phyloP scores from a whole-genome alignment of 2,888 invertebrate genomes.

The Phyto melanocephala region DNA sequence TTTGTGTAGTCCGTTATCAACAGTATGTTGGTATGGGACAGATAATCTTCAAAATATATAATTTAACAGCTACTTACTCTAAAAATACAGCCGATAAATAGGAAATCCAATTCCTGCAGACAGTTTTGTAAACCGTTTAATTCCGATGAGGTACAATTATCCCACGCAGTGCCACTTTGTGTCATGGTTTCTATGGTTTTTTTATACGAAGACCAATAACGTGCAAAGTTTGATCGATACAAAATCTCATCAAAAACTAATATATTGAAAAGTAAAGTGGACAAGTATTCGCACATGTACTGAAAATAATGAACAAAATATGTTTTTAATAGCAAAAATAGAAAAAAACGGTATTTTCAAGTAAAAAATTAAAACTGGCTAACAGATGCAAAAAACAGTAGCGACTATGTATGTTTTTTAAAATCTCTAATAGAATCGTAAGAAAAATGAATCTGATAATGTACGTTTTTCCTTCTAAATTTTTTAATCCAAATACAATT shows the following conservation, averaged over 20 bases:
- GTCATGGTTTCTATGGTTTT: conserved; percentile 85
- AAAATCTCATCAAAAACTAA: conserved; percentile 81
- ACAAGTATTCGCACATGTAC: conserved; percentile 80
- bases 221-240: conserved; percentile 72
- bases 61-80: conserved; percentile 80
- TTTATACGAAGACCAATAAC: conserved; percentile 89
- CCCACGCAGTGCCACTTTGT: conserved; percentile 82
- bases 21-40: no score
- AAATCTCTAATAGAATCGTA: no score
- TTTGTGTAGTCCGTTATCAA: no score
- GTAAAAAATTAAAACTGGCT: no score
- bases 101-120: conserved; percentile 80
- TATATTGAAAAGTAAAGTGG: conserved; percentile 84
- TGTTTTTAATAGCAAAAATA: no score
- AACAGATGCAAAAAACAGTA: no score
- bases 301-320: conserved; percentile 52
- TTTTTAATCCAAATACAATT: no score
- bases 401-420: no score
- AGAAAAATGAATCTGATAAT: no score
- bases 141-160: conserved; percentile 81
- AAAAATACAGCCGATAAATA: conserved; percentile 83
- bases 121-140: conserved; percentile 85
- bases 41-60: no score
- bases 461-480: no score
- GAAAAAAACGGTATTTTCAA: no score